Conservation (phyloP, 2,888 invertebrate species). For the Eupithecia insigniata region DNA sequence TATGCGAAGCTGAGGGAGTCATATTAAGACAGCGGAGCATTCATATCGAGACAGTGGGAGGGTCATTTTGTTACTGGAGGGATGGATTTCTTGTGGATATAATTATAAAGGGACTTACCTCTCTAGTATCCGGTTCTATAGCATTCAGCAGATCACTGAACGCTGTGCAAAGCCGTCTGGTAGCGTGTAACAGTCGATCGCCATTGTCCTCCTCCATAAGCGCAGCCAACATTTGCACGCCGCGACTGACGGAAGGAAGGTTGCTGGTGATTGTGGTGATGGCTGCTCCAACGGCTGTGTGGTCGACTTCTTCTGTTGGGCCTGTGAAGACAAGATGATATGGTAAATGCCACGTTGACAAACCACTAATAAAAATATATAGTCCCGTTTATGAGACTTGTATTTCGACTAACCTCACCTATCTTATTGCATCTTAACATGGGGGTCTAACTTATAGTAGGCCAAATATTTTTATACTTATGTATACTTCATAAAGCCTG, state of each 20-base stretch:
- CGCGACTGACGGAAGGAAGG: constrained; percentile 97
- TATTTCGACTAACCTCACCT: too few species aligned
- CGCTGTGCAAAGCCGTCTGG: constrained; percentile 95
- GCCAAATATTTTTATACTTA: too few species aligned
- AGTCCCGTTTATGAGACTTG: too few species aligned
- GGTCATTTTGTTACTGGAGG: neutral
- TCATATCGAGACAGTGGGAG: neutral
- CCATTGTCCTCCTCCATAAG: constrained; percentile 95
- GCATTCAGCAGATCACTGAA: constrained; percentile 97
- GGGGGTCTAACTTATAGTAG: too few species aligned
- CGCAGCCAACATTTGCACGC: constrained; percentile 97
- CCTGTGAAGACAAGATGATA: constrained; percentile 69
- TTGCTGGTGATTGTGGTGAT: constrained; percentile 98
- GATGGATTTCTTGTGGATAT: too few species aligned
- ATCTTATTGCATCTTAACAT: too few species aligned
- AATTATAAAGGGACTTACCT: constrained; percentile 76
- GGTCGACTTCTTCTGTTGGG: constrained; percentile 94
- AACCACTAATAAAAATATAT: too few species aligned
- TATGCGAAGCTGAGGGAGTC: neutral
- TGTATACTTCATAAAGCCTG: neutral
- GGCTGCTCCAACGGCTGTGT: constrained; percentile 97
- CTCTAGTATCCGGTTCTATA: constrained; percentile 97
- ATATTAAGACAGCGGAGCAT: neutral
- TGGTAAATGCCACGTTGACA: too few species aligned
- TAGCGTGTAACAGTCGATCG: constrained; percentile 94